Base-by-base conservation (phyloP, 2,888 invertebrate species). In the Callinectes sapidus region DNA sequence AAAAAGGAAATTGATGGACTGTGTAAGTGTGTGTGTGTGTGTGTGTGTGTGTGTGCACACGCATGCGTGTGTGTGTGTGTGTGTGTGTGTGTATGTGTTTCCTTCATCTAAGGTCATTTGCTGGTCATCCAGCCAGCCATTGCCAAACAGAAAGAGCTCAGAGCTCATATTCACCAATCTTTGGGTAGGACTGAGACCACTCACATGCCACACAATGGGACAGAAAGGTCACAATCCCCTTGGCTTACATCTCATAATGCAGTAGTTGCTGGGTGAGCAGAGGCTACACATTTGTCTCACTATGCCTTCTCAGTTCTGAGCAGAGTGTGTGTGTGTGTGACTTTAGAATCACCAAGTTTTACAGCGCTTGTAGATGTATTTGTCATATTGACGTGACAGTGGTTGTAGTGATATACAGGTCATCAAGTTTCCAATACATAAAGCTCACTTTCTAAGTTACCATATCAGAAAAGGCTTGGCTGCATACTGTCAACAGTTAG, bases 21-120 rank as follows among this genome's bases (percentile, higher is more conserved):
- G 10, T 16, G 81, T 35, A 3, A 16, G 35, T 35, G 35, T 35
- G 13, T 35, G 35, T 81, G 35, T 81, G 35, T 61, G 35, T 81
- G 35, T 81, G 28, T 81, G 35, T 81, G 35, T 81, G 35, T 81
- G 35, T 81, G 16, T 61, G 23, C 18, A 5, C 18, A 5, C 18
- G 23, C 18, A 5, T 71, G 71, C 28, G 71, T 77, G 81, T 81
- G 81, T 81, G 71, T 81, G 81, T 81, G 81, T 81, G 81, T 81
- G 81, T 81, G 35, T 81, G 81, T 81, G 81, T 35, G 32, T 32
- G 32, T 81, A 10, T 71, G 10, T 61, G 61, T 10, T 28, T 71
- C 2, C 2, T 39, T 39, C 39, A 39, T 39, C 2, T 39, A 39
- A 3, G 39, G 5, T 39, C 39, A 39, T 39, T 39, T 39, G 5